phyloP scores from a whole-genome alignment of 2,113 vertebrate species.

The Lepidothrix coronata region DNA sequence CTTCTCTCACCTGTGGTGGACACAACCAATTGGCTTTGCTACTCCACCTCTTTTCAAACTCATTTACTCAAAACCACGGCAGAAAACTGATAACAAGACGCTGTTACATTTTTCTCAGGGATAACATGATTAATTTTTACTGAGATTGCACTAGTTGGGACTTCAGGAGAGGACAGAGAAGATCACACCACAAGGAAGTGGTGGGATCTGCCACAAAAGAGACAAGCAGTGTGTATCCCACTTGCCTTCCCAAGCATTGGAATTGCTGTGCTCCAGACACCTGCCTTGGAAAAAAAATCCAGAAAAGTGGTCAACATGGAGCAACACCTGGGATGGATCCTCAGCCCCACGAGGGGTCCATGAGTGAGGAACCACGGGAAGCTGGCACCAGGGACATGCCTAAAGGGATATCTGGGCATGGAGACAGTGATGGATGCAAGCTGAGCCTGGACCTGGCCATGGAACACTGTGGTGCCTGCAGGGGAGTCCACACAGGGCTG shows the following conservation, averaged over 20 bases:
- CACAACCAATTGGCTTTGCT: background rate
- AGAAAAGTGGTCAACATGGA: background rate
- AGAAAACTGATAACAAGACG: background rate
- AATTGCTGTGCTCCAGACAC: background rate
- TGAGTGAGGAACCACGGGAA: background rate
- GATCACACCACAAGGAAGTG: background rate
- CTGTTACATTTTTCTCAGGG: background rate
- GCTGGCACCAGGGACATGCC: background rate
- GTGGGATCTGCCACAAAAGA: background rate
- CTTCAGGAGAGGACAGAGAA: background rate
- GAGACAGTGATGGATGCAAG: background rate
- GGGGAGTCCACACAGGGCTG: background rate
- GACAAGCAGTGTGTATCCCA: background rate
- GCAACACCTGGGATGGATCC: background rate
- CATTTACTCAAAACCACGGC: background rate
- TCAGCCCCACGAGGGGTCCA: background rate
- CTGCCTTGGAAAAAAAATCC: background rate
- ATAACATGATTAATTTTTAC: background rate
- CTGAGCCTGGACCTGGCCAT: background rate
- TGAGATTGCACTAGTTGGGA: background rate
- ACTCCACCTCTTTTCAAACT: background rate
- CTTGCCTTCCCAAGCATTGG: background rate
- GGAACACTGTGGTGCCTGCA: background rate
- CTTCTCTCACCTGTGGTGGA: background rate
- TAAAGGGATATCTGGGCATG: background rate